phyloP scores from a whole-genome alignment of 1,140 invertebrate species.

The Theocolax elegans region DNA sequence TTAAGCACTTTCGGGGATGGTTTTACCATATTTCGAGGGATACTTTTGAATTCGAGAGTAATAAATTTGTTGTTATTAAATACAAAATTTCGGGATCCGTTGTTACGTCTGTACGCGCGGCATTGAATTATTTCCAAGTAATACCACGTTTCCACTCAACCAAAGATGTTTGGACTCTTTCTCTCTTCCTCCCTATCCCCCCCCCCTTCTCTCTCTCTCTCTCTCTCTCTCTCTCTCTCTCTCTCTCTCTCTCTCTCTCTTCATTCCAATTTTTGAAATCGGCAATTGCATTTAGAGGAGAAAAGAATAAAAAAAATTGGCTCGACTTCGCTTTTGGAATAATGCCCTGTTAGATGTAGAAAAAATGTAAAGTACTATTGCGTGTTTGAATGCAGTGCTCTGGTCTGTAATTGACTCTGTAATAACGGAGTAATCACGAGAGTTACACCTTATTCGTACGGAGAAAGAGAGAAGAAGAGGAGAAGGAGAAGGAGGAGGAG shows the following conservation, averaged over 20 bases:
- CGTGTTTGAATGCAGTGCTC: slow-evolving; percentile 15
- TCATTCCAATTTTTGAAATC: slow-evolving; percentile 9
- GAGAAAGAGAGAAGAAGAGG: not conserved
- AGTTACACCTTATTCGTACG: slow-evolving; percentile 32
- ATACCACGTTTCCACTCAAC: too few species aligned
- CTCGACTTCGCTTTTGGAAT: not conserved
- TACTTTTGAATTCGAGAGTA: too few species aligned
- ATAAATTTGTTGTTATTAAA: too few species aligned
- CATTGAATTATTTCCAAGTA: too few species aligned
- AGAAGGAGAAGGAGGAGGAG: not conserved
- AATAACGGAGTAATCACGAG: slow-evolving; percentile 36
- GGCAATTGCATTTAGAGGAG: not conserved
- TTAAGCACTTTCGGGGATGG: too few species aligned
- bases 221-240: too few species aligned
- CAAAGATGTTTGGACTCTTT: too few species aligned
- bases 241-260: not conserved
- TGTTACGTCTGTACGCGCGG: too few species aligned
- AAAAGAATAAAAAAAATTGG: not conserved
- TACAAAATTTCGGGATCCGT: too few species aligned
- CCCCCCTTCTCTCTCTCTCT: too few species aligned
- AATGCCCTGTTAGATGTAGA: not conserved
- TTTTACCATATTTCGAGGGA: too few species aligned
- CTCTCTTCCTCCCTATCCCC: too few species aligned
- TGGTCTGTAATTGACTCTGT: slow-evolving; percentile 20
- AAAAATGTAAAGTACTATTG: slow-evolving; percentile 34